phyloP scores from a whole-genome alignment of 2,113 vertebrate genomes.

The Cinclus mexicanus region DNA sequence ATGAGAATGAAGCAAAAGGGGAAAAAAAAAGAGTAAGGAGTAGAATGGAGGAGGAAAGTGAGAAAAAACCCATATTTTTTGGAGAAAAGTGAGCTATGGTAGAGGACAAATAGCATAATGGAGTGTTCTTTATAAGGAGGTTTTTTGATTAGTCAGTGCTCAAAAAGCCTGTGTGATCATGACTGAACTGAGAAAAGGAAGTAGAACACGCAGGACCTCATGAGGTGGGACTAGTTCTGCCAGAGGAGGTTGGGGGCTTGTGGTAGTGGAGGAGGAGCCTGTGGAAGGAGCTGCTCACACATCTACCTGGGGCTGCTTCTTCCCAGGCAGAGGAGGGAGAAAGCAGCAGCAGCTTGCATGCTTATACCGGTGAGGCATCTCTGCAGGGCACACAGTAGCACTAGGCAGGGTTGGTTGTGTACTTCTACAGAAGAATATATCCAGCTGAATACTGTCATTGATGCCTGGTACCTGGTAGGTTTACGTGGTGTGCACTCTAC shows the following conservation, averaged over 20 bases:
- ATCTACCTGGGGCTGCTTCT: background rate
- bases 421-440: background rate
- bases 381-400: background rate
- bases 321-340: background rate
- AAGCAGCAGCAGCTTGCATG: fast-evolving
- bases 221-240: background rate
- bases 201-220: fast-evolving
- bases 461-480: fast-evolving
- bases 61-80: background rate
- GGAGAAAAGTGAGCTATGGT: background rate
- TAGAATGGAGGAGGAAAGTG: background rate
- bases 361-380: background rate
- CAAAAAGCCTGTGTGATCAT: background rate
- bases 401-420: background rate
- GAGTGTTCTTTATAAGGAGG: background rate
- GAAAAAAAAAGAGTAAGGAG: background rate
- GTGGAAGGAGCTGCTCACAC: background rate
- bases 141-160: background rate
- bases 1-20: background rate
- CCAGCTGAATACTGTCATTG: background rate
- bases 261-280: background rate
- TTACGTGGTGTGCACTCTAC: background rate
- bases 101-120: background rate
- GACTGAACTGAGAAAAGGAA: background rate
- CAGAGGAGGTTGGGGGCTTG: background rate